Evolutionary conservation across 2,113 vertebrate species (phyloP).

Genomic region (Cavia porcellus): DNA sequence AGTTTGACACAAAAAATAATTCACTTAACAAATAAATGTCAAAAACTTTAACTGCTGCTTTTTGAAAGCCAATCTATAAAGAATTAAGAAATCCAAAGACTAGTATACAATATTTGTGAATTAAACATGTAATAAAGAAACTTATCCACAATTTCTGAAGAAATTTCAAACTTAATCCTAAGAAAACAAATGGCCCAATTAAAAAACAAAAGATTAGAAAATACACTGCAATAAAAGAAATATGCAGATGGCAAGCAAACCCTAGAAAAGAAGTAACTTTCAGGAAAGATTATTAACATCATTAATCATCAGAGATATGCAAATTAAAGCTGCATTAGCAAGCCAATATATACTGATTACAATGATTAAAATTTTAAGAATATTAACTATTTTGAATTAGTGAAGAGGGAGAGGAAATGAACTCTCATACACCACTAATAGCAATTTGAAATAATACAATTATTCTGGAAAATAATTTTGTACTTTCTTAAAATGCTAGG

Average conservation of each 20-base stretch:
- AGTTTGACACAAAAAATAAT: neutral
- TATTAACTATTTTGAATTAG: neutral
- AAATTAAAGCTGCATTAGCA: constrained; percentile 37
- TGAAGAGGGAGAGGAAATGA: neutral
- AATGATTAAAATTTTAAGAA: neutral
- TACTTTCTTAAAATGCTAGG: constrained; percentile 51
- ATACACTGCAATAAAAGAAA: neutral
- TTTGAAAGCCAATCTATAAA: neutral
- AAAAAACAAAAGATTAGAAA: constrained; percentile 18
- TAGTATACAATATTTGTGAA: constrained; percentile 15
- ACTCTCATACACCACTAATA: neutral
- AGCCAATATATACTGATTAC: neutral
- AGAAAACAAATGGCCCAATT: neutral
- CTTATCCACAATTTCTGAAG: neutral
- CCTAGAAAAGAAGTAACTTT: neutral
- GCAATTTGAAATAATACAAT: neutral
- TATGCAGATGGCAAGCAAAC: constrained; percentile 22
- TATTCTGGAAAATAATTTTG: neutral
- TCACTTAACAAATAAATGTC: neutral
- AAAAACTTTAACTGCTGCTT: neutral
- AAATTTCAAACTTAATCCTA: constrained; percentile 33
- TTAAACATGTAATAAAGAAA: constrained; percentile 12
- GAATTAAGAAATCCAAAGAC: constrained; percentile 35
- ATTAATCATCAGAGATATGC: neutral
- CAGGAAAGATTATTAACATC: neutral